Base-by-base conservation (phyloP, 1,140 invertebrate genomes). In the Aphaenogaster rudis region DNA sequence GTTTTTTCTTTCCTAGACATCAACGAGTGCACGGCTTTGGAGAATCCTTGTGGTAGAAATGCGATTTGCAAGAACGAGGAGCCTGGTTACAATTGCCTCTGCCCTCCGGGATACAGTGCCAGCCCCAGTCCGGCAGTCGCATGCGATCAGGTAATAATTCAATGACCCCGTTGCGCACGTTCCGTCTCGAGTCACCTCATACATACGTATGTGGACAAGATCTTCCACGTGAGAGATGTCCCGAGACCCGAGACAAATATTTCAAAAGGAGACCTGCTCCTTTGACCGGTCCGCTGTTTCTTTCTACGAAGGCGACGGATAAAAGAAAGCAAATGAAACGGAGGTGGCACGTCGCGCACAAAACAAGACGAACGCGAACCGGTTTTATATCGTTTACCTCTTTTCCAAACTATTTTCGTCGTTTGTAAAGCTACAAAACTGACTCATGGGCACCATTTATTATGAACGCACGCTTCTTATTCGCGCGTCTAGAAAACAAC, bases 81-180 rank as follows among this genome's bases (percentile, higher is more conserved):
- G 6, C 98, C 98, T 2, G 98, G 98, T 78, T 99, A 98, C 94
- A 98, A 97, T 87, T 99, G 98, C 92, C 93, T 97, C 42, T 99
- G 98, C 92, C 98, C 98, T 39, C 97, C 98, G 95, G 99, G 99
- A 82, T 99, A 97, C 94, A 96, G 96, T 93, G 97, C 97, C 0
- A 97, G 98, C 94, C 97, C 98, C 11, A 96, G 97, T 94, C 96
- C 98, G 21, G 96, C 97, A 95, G 97, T 98, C 9, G 98, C 97
- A 92, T 98, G 98, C 93, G 97, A 99, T 96, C 98, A 98, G 96
- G 97, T 98, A 96, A 88, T 86, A 72, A 80, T 79, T 86, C 64
- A 57, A 21, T 17, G 8, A 42, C 17, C 2, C 33, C 13, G 7
- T 78, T 63, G 13, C 42, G 28, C 28, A 28, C 28, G 39, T 36